Evolutionary conservation across 2,888 invertebrate species (phyloP), one percentile per base, ranked within the genome.

Genomic region (Argynnis bischoffii): DNA sequence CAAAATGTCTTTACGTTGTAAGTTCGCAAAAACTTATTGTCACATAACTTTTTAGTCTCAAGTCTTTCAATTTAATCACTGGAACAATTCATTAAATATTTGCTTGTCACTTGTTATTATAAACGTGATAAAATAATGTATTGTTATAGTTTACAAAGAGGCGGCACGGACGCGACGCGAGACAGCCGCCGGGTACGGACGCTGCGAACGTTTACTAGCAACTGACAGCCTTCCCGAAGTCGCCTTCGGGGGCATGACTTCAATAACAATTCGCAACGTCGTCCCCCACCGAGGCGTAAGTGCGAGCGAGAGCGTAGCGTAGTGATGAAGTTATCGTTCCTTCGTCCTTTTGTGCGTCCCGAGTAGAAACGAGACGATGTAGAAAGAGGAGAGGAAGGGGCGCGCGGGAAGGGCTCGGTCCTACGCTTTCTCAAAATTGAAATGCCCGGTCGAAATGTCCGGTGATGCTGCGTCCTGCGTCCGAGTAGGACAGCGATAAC

Each of bases 401-500:
- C 84, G 74, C 79, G 83, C 76, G 87, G 81, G 88, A 82, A 83
- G 83, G 87, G 79, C 84, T 82, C 87, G 89, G 89, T 91, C 90
- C 91, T 91, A 90, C 92, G 92, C 92, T 93, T 92, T 92, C 93
- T 93, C 92, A 92, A 92, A 93, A 93, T 93, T 93, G 92, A 93
- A 93, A 93, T 92, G 93, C 92, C 92, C 92, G 93, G 92, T 92
- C 93, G 92, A 92, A 93, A 91, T 93, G 93, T 92, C 93, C 93
- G 90, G 93, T 89, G 92, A 92, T 89, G 92, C 92, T 92, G 91
- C 89, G 92, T 91, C 92, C 92, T 91, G 91, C 88, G 92, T 92
- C 92, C 92, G 92, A 92, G 92, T 88, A 80, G 91, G 92, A 92
- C 76, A 83, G 92, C 91, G 87, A 90, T 92, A 92, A 85, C 90